Conservation (phyloP, 2,888 invertebrate genomes). For the Anodontia alba region DNA sequence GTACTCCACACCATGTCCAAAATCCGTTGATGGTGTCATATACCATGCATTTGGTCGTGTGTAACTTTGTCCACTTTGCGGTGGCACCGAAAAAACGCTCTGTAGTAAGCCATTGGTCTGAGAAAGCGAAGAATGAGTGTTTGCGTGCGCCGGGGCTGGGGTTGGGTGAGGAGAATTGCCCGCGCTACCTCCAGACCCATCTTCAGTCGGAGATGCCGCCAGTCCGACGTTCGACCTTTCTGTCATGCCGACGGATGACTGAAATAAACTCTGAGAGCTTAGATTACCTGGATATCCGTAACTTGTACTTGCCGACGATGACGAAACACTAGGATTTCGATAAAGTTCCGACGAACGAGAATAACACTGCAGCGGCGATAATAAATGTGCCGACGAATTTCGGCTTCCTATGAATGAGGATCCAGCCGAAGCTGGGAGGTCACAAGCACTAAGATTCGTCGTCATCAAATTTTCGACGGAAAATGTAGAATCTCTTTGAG, state of each 20-base stretch:
- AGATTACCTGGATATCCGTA: conserved; percentile 70
- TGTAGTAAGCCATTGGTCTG: conserved; percentile 74
- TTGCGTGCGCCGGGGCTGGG: conserved; percentile 64
- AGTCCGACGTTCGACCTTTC: conserved; percentile 31
- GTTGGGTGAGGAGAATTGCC: conserved; percentile 68
- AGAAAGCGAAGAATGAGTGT: conserved; percentile 60
- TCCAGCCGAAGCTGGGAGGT: conserved; percentile 54
- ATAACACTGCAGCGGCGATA: conserved; percentile 74
- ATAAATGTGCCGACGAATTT: conserved; percentile 67
- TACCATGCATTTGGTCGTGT: conserved; percentile 77
- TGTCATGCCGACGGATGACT: conserved; percentile 28
- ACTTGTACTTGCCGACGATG: conserved; percentile 58
- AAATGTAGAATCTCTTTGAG: conserved; percentile 67
- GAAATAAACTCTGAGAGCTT: conserved; percentile 68
- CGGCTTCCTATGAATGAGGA: conserved; percentile 59
- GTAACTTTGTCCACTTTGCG: conserved; percentile 68
- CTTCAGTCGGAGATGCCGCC: conserved; percentile 39
- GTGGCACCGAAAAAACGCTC: conserved; percentile 74
- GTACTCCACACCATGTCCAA: conserved; percentile 70
- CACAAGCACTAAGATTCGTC: conserved; percentile 64
- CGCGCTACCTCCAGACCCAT: conserved; percentile 59
- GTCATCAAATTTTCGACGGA: conserved; percentile 83
- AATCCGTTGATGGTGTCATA: conserved; percentile 71
- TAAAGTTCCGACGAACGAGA: conserved; percentile 74
- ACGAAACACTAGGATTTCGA: conserved; percentile 67